Percentiles rank a stretch among this genome's conserved stretches.
phyloP scores from a whole-genome alignment of 2,797 vertebrate species.

The Melopsittacus undulatus region DNA sequence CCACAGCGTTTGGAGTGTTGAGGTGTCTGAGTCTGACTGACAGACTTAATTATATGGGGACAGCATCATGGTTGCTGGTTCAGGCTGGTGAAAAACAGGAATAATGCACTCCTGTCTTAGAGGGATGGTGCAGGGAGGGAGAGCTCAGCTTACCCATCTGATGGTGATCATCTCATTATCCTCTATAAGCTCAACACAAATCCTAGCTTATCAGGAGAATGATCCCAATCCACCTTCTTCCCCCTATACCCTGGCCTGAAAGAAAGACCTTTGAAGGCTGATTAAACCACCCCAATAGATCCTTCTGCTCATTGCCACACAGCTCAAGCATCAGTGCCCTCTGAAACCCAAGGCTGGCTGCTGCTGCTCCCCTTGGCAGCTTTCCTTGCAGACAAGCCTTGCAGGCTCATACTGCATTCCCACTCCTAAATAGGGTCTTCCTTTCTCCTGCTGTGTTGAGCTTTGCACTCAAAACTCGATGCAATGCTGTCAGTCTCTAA shows the following conservation, averaged over 20 bases:
- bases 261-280: not conserved
- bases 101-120: not conserved
- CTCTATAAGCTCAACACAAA: not conserved
- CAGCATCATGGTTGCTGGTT: not conserved
- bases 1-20: not conserved
- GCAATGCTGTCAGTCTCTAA: not conserved
- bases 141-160: not conserved
- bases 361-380: not conserved
- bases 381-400: not conserved
- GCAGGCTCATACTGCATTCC: not conserved
- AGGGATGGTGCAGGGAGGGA: constrained; percentile 8
- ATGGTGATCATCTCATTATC: constrained; percentile 47
- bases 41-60: constrained; percentile 48
- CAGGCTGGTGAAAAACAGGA: not conserved
- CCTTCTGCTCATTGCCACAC: not conserved
- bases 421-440: not conserved
- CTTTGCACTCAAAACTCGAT: not conserved
- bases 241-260: not conserved
- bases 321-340: not conserved
- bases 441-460: not conserved
- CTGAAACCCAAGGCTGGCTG: not conserved
- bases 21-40: constrained; percentile 39
- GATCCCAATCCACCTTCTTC: not conserved
- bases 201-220: not conserved
- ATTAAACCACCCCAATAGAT: not conserved